Conservation (phyloP, 2,888 invertebrate genomes). For the Microctonus hyperodae region DNA sequence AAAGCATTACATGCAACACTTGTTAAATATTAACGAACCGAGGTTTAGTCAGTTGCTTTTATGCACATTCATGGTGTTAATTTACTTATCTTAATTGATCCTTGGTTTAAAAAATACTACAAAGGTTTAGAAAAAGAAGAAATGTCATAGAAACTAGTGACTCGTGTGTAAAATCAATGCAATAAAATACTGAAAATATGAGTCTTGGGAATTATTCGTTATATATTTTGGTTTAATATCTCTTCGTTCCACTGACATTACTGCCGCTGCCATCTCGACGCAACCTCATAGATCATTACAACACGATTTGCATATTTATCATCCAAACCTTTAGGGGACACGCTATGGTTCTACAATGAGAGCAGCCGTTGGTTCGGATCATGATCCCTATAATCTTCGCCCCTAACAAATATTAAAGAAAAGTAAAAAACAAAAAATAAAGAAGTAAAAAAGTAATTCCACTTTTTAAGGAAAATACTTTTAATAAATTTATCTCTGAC, state of each 20-base stretch:
- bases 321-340: slow-evolving; percentile 14
- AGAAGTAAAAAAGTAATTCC: neutral
- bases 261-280: neutral
- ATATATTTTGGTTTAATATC: slow-evolving; percentile 23
- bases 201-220: slow-evolving; percentile 24
- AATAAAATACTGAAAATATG: slow-evolving; percentile 31
- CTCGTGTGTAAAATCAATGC: slow-evolving; percentile 23
- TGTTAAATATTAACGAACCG: neutral
- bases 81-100: no score
- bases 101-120: no score
- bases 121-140: no score
- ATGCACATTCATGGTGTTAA: no score
- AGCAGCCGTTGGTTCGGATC: neutral
- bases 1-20: neutral
- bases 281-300: slow-evolving; percentile 17
- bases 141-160: neutral
- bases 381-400: neutral
- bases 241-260: neutral
- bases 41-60: neutral
- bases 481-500: neutral
- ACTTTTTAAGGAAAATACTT: neutral
- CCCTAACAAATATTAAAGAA: neutral
- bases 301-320: slow-evolving; percentile 33
- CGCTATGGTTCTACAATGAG: slow-evolving; percentile 13
- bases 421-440: no score